Evolutionary conservation across 1,140 invertebrate genomes (phyloP), one percentile per base, ranked within the genome.

Genomic region (Monomorium pharaonis): DNA sequence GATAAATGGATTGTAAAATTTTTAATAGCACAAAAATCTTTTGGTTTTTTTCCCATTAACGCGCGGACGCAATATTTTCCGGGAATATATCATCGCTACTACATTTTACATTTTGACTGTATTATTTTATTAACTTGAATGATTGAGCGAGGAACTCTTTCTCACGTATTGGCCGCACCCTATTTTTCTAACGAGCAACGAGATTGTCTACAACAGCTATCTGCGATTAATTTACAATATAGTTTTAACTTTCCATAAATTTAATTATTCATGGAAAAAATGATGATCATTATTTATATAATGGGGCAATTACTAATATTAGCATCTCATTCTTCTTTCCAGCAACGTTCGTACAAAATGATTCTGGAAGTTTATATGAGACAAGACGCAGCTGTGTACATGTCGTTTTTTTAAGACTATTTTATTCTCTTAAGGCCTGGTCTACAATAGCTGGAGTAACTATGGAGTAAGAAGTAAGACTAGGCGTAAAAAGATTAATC

Each of bases 121-220:
- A n/a, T 12, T 76, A 37, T 67, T 21, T 65, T 21, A 37, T 67
- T 21, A 44, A 62, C 37, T 58, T 56, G 33, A 54, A 9, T 49
- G 42, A 81, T 2, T 65, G 4, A 72, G 18, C 18, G 18, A 51
- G 33, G n/a, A 18, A 10, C 56, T 37, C 14, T 56, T 44, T 58
- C 33, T 56, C 18, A 51, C 21, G 44, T 14, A 56, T 44, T n/a
- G 1, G 58, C 7, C 65, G 2, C 62, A 69, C 30, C 42, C 69
- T 70, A 58, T 44, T 70, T 81, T 81, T 58, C 12, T 72, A 81
- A 81, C 2, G 12, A 44, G 9, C 70, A 30, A 42, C 18, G 10
- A 21, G 4, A 27, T 70, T 16, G 30, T 33, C 37, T 27, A 14
- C 9, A 18, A 27, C 9, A n/a, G 21, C 9, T 70, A 12, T 42